Conservation (phyloP, 2,113 vertebrate species). For the Rissa tridactyla region DNA sequence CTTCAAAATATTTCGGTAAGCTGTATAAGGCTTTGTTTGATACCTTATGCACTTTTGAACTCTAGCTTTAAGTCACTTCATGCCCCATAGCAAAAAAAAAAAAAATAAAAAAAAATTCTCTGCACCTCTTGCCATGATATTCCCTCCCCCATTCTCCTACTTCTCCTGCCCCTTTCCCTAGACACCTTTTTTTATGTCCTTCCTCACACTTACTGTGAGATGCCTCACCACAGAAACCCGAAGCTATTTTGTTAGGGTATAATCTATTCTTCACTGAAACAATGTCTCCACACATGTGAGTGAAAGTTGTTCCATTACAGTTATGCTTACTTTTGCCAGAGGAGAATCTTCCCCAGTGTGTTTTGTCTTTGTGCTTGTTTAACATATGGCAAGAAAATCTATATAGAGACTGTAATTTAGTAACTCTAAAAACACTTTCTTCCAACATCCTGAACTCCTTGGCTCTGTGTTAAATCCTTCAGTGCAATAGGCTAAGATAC, state of each 20-base stretch:
- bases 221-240: neutral
- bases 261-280: neutral
- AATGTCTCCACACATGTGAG: neutral
- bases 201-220: neutral
- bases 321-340: neutral
- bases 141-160: neutral
- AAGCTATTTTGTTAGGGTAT: neutral
- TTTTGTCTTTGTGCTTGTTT: constrained; percentile 33
- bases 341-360: neutral
- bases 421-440: neutral
- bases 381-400: constrained; percentile 29
- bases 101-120: too few species aligned
- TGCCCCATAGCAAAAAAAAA: neutral
- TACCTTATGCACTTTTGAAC: neutral
- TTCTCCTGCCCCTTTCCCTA: neutral
- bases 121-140: neutral
- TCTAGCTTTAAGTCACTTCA: neutral
- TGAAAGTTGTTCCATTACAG: neutral
- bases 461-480: neutral
- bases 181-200: neutral
- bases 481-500: neutral
- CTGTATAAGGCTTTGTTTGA: neutral
- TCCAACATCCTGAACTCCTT: constrained; percentile 18
- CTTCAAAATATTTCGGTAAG: neutral
- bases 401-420: constrained; percentile 23